Evolutionary conservation across 37 sponge, comb jelly and placozoan genomes (phyloP), one percentile per base, ranked within the genome.

Genomic region (Diacarnus erythraeanus): DNA sequence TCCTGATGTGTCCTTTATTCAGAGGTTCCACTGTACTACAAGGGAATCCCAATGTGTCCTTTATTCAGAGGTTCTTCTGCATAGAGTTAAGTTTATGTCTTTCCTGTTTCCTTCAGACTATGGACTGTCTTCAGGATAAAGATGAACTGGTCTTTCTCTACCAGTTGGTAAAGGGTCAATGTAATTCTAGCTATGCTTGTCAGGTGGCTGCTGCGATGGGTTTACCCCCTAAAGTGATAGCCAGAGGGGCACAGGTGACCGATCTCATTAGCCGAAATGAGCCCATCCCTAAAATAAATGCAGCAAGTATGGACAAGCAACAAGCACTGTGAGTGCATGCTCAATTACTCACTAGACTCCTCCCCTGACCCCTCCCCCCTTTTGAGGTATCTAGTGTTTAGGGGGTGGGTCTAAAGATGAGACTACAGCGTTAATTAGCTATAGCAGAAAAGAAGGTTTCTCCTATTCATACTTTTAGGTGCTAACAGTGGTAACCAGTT

Each of bases 91-190:
- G 51, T 60, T 60, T 60, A n/a, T 60, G 4, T 25, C 9, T 17
- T 3, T 25, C 61, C 61, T 60, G n/a, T 25, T 25, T 25, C 61
- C 27, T 59, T 44, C 78, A 93, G 94, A 93, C 79, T 38, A 98
- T 96, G 94, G 90, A 97, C 27, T 75, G 72, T 0, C 64, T 94
- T 38, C 71, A 69, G 31, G 93, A 94, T 64, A 81, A 56, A 40
- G 85, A 78, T 71, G 97, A 91, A 54, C 74, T 98, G 61, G 90
- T 96, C 5, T 98, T 95, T 42, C 93, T 98, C 68, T 96, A 94
- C 60, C 87, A 98, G 80, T 80, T 98, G 33, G 58, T 84, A 18
- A 74, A 77, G 51, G 99, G 99, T 0, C 65, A 80, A 25, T 76
- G 87, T 25, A 69, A 74, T 38, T 77, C 77, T 56, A 96, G 97